Base-by-base conservation (phyloP, 2,888 invertebrate genomes). In the Coleophora flavipennella region DNA sequence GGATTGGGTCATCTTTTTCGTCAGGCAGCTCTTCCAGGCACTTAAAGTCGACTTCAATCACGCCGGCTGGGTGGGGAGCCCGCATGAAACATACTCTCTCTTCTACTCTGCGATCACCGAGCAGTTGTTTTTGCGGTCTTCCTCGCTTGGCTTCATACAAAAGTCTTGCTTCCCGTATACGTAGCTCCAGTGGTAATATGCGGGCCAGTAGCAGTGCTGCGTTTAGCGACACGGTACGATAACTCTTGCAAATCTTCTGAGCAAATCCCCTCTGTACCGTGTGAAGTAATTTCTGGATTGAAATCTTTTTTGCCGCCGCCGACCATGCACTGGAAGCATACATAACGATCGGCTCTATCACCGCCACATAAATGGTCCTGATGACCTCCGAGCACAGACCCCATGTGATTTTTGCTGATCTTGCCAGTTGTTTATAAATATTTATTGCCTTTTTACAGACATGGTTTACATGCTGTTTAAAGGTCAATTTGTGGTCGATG, bases 151-250 rank as follows among this genome's bases (percentile, higher is more conserved):
- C 35, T 10, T 28, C 26, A 10, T 35, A 35, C 8, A 35, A 9
- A 1, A 13, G 2, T 9, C 27, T 28, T 8, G 28, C 34, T 11
- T 40, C 29, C 4, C 26, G 29, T 1, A 40, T 28, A 4, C 43
- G 26, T 2, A 47, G 35, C 37, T 43, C 44, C 1, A 47, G 36
- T 7, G 45, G 43, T 4, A 45, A 41, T 11, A 49, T 13, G 11
- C 45, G 42, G 2, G 43, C 31, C 10, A 46, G 37, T 7, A 38
- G 8, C 28, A 44, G 31, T 2, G 41, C 40, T 1, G 46, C 34
- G 29, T 38, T 37, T 13, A 46, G 28, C 1, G 41, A 41, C 8
- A 38, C 38, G 2, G 41, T 38, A 2, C 32, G 26, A 31, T 41
- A 41, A 32, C 38, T 13, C n/a, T 26, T 6, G 14, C 11, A 2